Conservation (phyloP, 2,797 vertebrate genomes). For the Rhabdophis nuchalis region DNA sequence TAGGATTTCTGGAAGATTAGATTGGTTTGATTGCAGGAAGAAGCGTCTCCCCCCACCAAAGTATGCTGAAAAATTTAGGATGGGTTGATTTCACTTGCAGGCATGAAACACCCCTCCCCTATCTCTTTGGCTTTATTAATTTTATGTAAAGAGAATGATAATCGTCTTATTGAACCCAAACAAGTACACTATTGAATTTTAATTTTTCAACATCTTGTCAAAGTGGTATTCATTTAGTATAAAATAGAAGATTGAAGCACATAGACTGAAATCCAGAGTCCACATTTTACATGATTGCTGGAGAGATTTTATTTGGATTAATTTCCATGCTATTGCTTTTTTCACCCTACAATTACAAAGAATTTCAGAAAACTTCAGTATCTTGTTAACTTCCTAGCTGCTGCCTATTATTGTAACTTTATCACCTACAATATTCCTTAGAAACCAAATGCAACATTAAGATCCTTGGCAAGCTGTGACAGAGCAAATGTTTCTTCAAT, state of each 20-base stretch:
- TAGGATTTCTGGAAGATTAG: constrained; percentile 53
- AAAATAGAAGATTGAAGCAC: constrained; percentile 60
- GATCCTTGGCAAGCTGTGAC: constrained; percentile 20
- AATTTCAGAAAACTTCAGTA: constrained; percentile 32
- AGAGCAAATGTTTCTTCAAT: constrained; percentile 24
- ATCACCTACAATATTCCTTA: constrained; percentile 26
- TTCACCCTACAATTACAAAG: constrained; percentile 3
- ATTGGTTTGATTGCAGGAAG: constrained; percentile 23
- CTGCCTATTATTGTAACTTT: constrained; percentile 6
- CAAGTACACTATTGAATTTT: constrained; percentile 60
- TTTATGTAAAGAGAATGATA: constrained; percentile 54
- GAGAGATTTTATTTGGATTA: constrained; percentile 51
- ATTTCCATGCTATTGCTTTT: constrained; percentile 48
- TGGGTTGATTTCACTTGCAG: constrained; percentile 47
- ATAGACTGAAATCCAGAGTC: constrained; percentile 57
- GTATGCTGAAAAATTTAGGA: constrained; percentile 27
- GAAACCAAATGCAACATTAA: constrained; percentile 45
- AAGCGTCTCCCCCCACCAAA: constrained; percentile 9
- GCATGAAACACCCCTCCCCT: constrained; percentile 45
- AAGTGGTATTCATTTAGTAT: constrained; percentile 58
- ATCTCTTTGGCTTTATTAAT: constrained; percentile 50
- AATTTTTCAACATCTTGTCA: constrained; percentile 61
- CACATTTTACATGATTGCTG: constrained; percentile 50
- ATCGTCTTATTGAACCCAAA: constrained; percentile 50
- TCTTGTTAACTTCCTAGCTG: neutral